These are phyloP conservation scores for Hofmannophila pseudospretella DNA, from an alignment of 2,888 invertebrate species.

Conservation along the genomic window DNA sequence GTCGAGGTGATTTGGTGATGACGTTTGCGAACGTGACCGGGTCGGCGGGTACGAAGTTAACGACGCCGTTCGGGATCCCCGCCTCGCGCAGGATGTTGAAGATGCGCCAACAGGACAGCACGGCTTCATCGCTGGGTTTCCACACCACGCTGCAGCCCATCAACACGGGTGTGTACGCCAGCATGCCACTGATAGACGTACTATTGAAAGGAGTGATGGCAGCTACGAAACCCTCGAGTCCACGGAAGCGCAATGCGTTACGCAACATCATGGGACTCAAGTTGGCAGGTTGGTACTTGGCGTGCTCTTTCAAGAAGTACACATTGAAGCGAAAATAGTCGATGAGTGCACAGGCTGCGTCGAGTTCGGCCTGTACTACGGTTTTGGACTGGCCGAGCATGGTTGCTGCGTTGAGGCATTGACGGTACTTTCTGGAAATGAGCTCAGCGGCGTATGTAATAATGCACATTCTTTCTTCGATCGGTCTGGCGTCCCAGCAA, in stretches of 20 bases:
- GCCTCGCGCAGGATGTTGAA: constrained; percentile 97
- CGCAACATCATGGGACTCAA: constrained; percentile 84
- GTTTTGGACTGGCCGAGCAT: constrained; percentile 98
- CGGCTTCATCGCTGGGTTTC: constrained; percentile 99
- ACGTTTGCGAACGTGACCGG: constrained; percentile 96
- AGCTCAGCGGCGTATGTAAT: constrained; percentile 93
- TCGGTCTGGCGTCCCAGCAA: constrained; percentile 92
- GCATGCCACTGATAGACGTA: constrained; percentile 99
- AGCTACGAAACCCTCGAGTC: constrained; percentile 98
- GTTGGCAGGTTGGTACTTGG: constrained; percentile 94
- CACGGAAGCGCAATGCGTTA: constrained; percentile 92
- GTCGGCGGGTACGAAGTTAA: constrained; percentile 97
- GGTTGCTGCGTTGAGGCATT: constrained; percentile 94
- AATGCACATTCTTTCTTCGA: constrained; percentile 88
- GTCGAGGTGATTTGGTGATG: constrained; percentile 88
- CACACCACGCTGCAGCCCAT: constrained; percentile 98
- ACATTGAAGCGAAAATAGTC: constrained; percentile 95
- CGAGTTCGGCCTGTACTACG: constrained; percentile 98
- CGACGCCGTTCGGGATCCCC: constrained; percentile 96
- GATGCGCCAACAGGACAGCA: constrained; percentile 96
- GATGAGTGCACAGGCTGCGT: constrained; percentile 95
- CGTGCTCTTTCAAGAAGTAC: constrained; percentile 88
- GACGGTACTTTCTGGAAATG: constrained; percentile 92
- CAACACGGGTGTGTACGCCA: constrained; percentile 92
- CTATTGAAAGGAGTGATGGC: constrained; percentile 99